Evolutionary conservation across 2,113 vertebrate genomes (phyloP).

Genomic region (Climacteris rufus): DNA sequence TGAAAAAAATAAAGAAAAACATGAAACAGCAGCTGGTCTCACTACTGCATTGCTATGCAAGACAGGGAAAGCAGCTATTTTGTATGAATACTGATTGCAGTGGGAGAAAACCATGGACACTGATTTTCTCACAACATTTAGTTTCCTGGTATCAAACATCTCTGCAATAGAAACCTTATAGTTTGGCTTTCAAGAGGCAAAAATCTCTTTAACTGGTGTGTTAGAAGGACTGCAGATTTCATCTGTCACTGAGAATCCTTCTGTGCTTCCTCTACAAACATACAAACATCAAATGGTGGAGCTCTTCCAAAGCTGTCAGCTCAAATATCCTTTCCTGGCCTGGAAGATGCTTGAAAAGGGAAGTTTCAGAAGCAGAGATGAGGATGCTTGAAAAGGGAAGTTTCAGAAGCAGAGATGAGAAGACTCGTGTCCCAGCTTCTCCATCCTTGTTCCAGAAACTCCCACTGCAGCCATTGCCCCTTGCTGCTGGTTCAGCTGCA

Average conservation of each 20-base stretch:
- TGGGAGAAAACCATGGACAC: background rate
- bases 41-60: background rate
- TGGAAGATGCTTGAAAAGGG: constrained; percentile 3
- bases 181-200: constrained; percentile 34
- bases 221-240: constrained; percentile 54
- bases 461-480: background rate
- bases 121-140: background rate
- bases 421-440: background rate
- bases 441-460: background rate
- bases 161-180: constrained; percentile 26
- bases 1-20: background rate
- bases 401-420: constrained; percentile 12
- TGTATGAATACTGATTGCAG: background rate
- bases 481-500: background rate
- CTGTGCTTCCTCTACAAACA: constrained; percentile 41
- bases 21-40: background rate
- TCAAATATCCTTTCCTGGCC: background rate
- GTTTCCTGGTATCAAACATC: constrained; percentile 15
- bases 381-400: constrained; percentile 7
- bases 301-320: constrained; percentile 47
- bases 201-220: constrained; percentile 21
- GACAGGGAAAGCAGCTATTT: background rate
- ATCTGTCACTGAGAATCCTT: constrained; percentile 49
- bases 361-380: constrained; percentile 9
- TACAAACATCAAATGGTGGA: constrained; percentile 50